Base-by-base conservation (phyloP, 64 coral and sea anemone species). In the Porites australiensis region DNA sequence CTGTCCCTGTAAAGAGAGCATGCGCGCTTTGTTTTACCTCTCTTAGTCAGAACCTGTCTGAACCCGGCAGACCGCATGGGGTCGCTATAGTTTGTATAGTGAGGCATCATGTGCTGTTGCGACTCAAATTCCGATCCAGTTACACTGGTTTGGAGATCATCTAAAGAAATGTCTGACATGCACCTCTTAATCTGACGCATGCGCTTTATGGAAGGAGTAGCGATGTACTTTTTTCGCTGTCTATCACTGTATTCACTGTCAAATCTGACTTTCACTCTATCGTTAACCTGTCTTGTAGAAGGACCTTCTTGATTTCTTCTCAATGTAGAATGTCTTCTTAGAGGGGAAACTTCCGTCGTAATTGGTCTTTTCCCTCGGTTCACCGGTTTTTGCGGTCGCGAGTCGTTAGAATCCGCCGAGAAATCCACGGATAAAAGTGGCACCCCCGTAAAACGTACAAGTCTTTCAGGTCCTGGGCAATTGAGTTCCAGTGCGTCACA, bases 161-260 rank as follows among this genome's bases (percentile, higher is more conserved):
- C 57, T 44, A 60, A 57, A 12, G 77, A 15, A 23, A 80, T 62
- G 53, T 80, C 57, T 2, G 55, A 80, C 77, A 80, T 27, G 20
- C 53, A 80, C 18, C 37, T 62, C 54, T 60, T 80, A 60, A 80
- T 80, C 51, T 44, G 77, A 13, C 77, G 77, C 77, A 80, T 80
- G 54, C 77, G 77, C 27, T 80, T 80, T 14, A 80, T 15, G 2
- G 77, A 80, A 11, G 77, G 77, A 4, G 77, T 80, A 14, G 77
- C 77, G 4, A 80, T 58, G 77, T 80, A 80, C 77, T 80, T 80
- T 61, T 80, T 80, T 3, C 53, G 53, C 61, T 61, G 53, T 54
- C 61, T 80, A 37, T 80, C 77, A 22, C 21, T 43, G 22, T 43
- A 61, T 60, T 80, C 57, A 14, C 7, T 7, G 21, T 80, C 77